Base-by-base conservation (phyloP, 1,140 invertebrate species). In the Drosophila virilis region DNA sequence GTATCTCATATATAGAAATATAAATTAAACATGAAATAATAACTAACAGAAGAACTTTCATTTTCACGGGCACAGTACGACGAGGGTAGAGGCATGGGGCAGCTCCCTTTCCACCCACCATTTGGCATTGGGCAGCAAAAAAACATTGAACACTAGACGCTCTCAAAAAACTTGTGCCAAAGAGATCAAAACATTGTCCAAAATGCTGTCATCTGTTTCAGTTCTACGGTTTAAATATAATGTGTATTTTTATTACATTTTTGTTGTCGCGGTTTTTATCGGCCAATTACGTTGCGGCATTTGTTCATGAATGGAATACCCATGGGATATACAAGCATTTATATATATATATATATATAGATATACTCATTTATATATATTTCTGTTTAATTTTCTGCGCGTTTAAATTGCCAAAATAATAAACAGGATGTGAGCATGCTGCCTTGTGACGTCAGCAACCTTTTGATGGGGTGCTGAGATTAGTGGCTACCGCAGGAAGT, bases 261-360 rank as follows among this genome's bases (percentile, higher is more conserved):
- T 55, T 43, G 51, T 61, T 64, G 54, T 73, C 70, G 70, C 46
- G 64, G 0, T 54, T 72, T 77, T 62, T 52, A 60, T 86, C 50
- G 71, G 40, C 50, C 58, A 62, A 70, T 59, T 60, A 54, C 67
- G 73, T 43, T 42, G 64, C 32, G 74, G 64, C 61, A 58, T 60
- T 61, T 75, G 70, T 83, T 83, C 80, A 89, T 86, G 83, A 86
- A 86, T 86, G 83, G 83, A 89, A 74, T 79, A 67, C 68, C 69
- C 42, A 32, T 60, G 43, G 51, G 67, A 28, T 33, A 42, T 59
- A 66, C 43, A 55, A 42, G 54, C 40, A 60, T 57, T 42, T 32
- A 42, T n/a, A 59, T 28, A 43, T 10, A 61, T 57, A 57, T 64
- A n/a, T n/a, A 43, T 32, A 42, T n/a, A 59, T 28, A 45, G 13